Base-by-base conservation (phyloP, 2,113 vertebrate species). In the Alectura lathami region DNA sequence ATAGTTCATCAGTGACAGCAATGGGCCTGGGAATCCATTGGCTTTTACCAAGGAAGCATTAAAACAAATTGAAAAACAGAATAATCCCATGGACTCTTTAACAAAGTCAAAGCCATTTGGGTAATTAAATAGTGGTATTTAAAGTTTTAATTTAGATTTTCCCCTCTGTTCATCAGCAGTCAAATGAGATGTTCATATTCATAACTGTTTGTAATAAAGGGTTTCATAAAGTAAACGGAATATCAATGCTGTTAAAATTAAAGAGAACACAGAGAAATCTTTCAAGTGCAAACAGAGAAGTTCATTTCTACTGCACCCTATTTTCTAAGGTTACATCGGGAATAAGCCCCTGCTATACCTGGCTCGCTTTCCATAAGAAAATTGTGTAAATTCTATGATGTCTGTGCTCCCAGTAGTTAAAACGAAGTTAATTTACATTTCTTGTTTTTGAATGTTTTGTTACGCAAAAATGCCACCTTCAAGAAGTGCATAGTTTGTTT, bases 111-210 rank as follows among this genome's bases (percentile, higher is more conserved):
- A 98, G 98, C 98, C 98, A 98, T 98, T 99, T 98, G 99, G 98
- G 98, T 99, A 99, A 99, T 99, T 99, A 99, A 99, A 99, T 99
- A 99, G 99, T 98, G 98, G 98, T 98, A 98, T 99, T 99, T 99
- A 99, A 99, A 99, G 98, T 99, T 99, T 99, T 99, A 99, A 99
- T 99, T 99, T 99, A 98, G 98, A 99, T 98, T 98, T 98, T 94
- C 96, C 97, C 96, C 97, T 98, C 98, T 98, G 98, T 98, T 98
- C 97, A 96, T 98, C 97, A 98, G 97, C 97, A 98, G 97, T 97
- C 98, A 98, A 98, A 98, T 98, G 98, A 98, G 98, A 97, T 98
- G 96, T 98, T 98, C 97, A 97, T 98, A 98, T 98, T 98, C 98
- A 98, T 97, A 98, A 98, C 96, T 97, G 97, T 98, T 97, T 97